Evolutionary conservation across 2,797 vertebrate genomes (phyloP).

Genomic region (Ctenopoma kingsleyae): DNA sequence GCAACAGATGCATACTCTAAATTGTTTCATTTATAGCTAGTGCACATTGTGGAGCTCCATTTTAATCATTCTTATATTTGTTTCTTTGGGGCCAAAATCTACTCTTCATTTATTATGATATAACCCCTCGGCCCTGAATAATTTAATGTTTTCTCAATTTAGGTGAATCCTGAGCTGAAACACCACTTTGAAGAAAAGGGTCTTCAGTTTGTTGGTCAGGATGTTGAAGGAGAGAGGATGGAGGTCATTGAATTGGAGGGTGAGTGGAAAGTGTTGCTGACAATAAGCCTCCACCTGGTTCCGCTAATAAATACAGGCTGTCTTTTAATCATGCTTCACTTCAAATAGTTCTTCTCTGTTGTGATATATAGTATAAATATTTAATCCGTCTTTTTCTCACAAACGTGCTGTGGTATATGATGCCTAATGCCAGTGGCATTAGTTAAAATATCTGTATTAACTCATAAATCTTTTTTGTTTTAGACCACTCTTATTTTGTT

Average conservation of each 20-base stretch:
- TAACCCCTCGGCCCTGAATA: neutral
- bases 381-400: neutral
- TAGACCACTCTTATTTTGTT: slow-evolving; percentile 95
- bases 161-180: slow-evolving; percentile 95
- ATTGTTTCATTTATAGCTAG: neutral
- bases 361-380: neutral
- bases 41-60: neutral
- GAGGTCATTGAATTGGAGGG: slow-evolving; percentile 94
- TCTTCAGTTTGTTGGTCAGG: slow-evolving; percentile 93
- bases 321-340: neutral
- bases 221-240: slow-evolving; percentile 93
- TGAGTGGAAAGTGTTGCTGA: slow-evolving; percentile 61
- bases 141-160: slow-evolving; percentile 13
- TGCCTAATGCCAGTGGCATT: neutral
- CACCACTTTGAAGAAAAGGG: slow-evolving; percentile 90
- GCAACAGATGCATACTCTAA: neutral
- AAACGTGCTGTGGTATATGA: neutral
- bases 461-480: neutral
- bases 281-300: neutral
- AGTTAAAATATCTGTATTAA: neutral
- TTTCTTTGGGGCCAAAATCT: neutral
- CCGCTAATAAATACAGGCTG: neutral
- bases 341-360: neutral
- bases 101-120: neutral
- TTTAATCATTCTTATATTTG: neutral